Evolutionary conservation across 2,113 vertebrate species (phyloP).

Genomic region (Elephantulus edwardii): DNA sequence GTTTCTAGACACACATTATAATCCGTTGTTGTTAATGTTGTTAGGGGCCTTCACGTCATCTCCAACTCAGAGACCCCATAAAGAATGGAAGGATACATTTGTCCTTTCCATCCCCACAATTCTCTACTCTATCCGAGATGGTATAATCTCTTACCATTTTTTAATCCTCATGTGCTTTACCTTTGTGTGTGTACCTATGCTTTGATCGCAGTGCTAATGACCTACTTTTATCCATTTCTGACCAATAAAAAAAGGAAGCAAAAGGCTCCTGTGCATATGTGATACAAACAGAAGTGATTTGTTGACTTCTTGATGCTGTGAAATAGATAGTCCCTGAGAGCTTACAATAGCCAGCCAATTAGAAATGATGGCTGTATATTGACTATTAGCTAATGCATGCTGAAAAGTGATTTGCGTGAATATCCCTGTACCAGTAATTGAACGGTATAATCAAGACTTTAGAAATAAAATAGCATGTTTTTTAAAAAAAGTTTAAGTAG

Average conservation of each 20-base stretch:
- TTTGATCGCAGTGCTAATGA: not conserved
- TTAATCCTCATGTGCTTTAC: not conserved
- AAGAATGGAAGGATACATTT: no score
- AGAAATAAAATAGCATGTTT: not conserved
- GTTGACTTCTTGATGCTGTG: not conserved
- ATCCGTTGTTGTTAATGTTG: no score
- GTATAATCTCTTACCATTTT: slow-evolving; percentile 39
- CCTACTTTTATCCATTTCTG: not conserved
- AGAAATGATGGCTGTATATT: not conserved
- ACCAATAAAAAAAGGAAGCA: not conserved
- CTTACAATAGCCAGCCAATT: not conserved
- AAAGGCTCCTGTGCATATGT: not conserved
- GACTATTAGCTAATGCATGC: not conserved
- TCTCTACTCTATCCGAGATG: no score
- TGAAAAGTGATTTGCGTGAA: not conserved
- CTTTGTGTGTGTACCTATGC: not conserved
- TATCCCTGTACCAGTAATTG: not conserved
- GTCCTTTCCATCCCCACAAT: no score
- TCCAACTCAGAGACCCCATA: no score
- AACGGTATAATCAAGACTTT: not conserved
- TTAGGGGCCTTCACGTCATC: no score
- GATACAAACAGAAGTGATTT: not conserved
- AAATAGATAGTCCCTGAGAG: not conserved
- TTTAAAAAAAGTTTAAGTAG: not conserved
- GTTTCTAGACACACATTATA: not conserved